Base-by-base conservation (phyloP, 2,797 vertebrate genomes). In the Taeniopygia guttata region DNA sequence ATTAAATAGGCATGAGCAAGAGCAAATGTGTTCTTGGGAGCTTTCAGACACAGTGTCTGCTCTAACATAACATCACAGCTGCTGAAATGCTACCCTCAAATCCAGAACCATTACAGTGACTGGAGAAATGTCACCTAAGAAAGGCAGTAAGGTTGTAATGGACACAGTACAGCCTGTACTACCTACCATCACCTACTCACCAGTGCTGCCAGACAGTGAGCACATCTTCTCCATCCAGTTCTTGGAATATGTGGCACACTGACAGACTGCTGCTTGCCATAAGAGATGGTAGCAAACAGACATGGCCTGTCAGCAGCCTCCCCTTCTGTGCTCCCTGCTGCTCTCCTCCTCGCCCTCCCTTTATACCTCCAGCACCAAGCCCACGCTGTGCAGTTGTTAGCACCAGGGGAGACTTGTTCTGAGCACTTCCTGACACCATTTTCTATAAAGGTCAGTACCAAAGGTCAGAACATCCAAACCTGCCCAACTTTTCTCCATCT, bases 181-280 rank as follows among this genome's bases (percentile, higher is more conserved):
- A 15, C 12, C 38, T 60, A 43, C 29, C 16, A 23, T 46, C n/a
- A 68, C 51, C 23, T 75, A 1, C 43, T 73, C 40, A 30, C 43
- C 4, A 1, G 20, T 70, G 48, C 23, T 68, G 29, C 20, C 25
- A 51, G 40, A 68, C 1, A 5, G 19, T 19, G 17, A 43, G 27
- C 30, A 58, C 38, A 16, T 94, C 78, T 56, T 58, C 40, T 72
- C 62, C 49, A 30, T 56, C 38, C 56, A 54, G 15, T 13, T 66
- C 58, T 43, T 76, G 46, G n/a, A 19, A 16, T 5, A 25, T 0
- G 1, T 54, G 51, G 11, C 2, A 5, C 3, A 3, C 36, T 40
- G 30, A 62, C 74, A 77, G 38, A 36, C 25, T 55, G 52, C 51
- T 60, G 46, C 48, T 83, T 8, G 2, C 56, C 12, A 2, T 19